A percentile compares a stretch with the other conserved stretches of the same genome.
Conservation (phyloP, 2,888 invertebrate genomes). For the Hyposoter dolosus region DNA sequence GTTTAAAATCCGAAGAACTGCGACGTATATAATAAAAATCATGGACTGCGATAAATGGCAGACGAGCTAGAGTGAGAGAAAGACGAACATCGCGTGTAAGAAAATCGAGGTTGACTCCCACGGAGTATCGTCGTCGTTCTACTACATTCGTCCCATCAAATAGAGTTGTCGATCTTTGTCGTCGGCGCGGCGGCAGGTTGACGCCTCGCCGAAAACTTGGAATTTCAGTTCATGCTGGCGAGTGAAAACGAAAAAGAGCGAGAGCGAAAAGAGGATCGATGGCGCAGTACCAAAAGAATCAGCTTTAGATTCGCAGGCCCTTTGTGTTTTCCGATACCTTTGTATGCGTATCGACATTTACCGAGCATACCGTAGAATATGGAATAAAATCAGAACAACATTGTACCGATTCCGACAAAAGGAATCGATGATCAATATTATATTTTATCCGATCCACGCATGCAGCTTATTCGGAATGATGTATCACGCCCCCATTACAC, state of each 20-base stretch:
- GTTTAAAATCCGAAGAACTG: neutral
- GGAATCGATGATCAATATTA: neutral
- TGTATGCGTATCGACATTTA: neutral
- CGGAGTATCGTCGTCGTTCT: slow-evolving; percentile 34
- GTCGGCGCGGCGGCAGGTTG: slow-evolving; percentile 34
- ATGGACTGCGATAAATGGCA: neutral
- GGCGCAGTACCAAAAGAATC: slow-evolving; percentile 21
- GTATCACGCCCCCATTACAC: neutral
- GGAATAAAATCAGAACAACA: neutral
- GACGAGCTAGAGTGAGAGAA: neutral
- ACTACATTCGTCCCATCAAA: slow-evolving; percentile 29
- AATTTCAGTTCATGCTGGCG: slow-evolving; percentile 21
- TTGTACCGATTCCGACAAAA: neutral
- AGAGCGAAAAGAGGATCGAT: slow-evolving; percentile 2
- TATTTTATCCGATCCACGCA: slow-evolving; percentile 12
- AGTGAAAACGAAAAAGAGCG: slow-evolving; percentile 12
- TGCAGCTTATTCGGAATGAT: neutral
- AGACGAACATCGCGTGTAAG: slow-evolving; percentile 6
- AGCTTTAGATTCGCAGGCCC: slow-evolving; percentile 11
- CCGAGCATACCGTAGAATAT: neutral
- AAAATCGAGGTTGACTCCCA: slow-evolving; percentile 50
- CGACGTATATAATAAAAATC: neutral
- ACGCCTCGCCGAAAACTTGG: slow-evolving; percentile 40
- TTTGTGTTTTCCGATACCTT: slow-evolving; percentile 3
- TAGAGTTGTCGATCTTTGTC: slow-evolving; percentile 50